Conservation (phyloP, 2,113 vertebrate genomes). For the Pholis gunnellus region DNA sequence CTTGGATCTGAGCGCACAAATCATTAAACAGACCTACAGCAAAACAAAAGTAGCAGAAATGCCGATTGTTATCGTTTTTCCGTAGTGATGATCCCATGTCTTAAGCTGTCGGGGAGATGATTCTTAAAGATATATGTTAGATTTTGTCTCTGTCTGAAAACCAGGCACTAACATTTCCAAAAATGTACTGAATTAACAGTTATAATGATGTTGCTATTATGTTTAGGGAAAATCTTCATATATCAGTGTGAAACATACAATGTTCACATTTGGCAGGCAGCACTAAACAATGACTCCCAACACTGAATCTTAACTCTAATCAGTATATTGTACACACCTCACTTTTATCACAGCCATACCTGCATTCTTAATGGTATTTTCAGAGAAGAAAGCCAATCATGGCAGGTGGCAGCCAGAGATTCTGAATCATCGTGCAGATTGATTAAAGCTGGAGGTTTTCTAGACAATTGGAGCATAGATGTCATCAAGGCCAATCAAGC, state of each 20-base stretch:
- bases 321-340: conserved; percentile 36
- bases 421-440: conserved; percentile 75
- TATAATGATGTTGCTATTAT: neutral
- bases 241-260: neutral
- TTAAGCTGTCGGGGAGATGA: neutral
- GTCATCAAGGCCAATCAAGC: conserved; percentile 85
- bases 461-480: conserved; percentile 84
- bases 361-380: conserved; percentile 65
- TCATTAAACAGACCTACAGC: neutral
- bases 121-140: neutral
- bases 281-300: conserved; percentile 5
- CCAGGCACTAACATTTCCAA: neutral
- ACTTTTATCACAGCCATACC: conserved; percentile 53
- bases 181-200: neutral
- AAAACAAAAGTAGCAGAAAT: neutral
- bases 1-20: neutral
- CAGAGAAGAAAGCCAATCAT: conserved; percentile 64
- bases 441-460: conserved; percentile 82
- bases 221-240: neutral
- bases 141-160: neutral
- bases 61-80: neutral
- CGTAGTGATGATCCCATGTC: neutral
- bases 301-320: conserved; percentile 28
- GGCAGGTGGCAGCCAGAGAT: conserved; percentile 57
- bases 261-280: conserved; percentile 20